Evolutionary conservation across 1,140 invertebrate genomes (phyloP), one percentile per base, ranked within the genome.

Genomic region (Trichomalopsis sarcophagae): DNA sequence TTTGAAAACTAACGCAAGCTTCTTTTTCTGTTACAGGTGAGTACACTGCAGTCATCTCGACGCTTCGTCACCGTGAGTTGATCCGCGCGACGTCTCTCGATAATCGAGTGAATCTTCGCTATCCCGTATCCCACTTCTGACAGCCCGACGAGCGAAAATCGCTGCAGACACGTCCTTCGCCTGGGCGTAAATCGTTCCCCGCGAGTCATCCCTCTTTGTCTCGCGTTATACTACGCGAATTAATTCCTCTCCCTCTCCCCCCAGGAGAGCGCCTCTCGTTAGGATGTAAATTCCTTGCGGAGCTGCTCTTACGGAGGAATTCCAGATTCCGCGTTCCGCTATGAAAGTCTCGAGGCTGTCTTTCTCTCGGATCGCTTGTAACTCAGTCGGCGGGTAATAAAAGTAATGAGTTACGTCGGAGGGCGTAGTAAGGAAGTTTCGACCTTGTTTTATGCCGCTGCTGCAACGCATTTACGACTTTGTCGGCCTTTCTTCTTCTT

Each of bases 351-450:
- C 30, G 17, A 62, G 27, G 33, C 44, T 73, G 44, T 79, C 44
- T 66, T 50, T 78, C 62, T 27, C 66, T 79, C 3, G 36, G 69
- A 81, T 84, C 27, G 66, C 68, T 47, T 66, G 71, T 84, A 79
- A 79, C 66, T 80, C 75, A 78, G 83, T 81, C 66, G 79, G n/a
- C 84, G 79, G 78, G 77, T 81, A 81, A 84, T 84, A 84, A 84
- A 81, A 84, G 77, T 84, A 84, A 84, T 81, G 84, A 84, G 84
- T 81, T 84, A 84, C 84, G 55, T 84, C 50, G 84, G 40, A 44
- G n/a, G 40, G 23, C 21, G 50, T 71, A 80, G 66, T 79, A 62
- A 74, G 77, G 68, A 81, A 80, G 77, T 73, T 80, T 75, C 71
- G 73, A 74, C 84, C 80, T 75, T 85, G 79, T 76, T 85, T 85